phyloP scores from a whole-genome alignment of 1,140 invertebrate genomes.

The Atta cephalotes region DNA sequence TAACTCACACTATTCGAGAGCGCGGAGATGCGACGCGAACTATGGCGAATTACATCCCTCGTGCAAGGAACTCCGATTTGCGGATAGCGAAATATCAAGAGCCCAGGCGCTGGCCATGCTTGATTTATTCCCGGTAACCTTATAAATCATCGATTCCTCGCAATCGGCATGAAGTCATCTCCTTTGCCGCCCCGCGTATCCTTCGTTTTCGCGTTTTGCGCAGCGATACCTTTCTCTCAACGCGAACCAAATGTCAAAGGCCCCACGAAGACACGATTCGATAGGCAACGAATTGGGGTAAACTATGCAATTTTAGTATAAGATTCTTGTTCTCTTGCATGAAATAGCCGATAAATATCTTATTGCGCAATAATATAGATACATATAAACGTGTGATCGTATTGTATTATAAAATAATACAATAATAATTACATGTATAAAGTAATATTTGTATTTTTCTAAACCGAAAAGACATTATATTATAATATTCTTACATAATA shows the following conservation, averaged over 20 bases:
- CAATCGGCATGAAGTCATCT: constrained; percentile 56
- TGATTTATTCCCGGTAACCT: constrained; percentile 64
- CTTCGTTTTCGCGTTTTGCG: constrained; percentile 64
- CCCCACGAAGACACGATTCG: constrained; percentile 22
- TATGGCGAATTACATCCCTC: constrained; percentile 49
- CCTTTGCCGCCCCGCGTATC: constrained; percentile 34
- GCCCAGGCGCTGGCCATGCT: constrained; percentile 41
- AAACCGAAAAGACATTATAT: not conserved
- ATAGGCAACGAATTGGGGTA: constrained; percentile 13
- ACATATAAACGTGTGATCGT: not conserved
- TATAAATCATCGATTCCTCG: constrained; percentile 64
- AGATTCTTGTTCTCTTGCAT: not conserved
- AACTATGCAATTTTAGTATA: not conserved
- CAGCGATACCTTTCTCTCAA: constrained; percentile 68
- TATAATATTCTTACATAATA: not conserved
- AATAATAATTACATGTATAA: not conserved
- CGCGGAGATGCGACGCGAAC: constrained; percentile 47
- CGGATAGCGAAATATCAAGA: constrained; percentile 70
- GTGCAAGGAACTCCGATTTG: constrained; percentile 34
- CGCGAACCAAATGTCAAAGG: constrained; percentile 68
- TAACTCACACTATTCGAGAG: constrained; percentile 54
- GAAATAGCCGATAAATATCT: not conserved
- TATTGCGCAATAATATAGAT: not conserved
- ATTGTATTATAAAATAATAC: not conserved
- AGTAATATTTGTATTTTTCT: not conserved